Conservation (phyloP, 1,140 invertebrate genomes). For the Brachionus rotundiformis region DNA sequence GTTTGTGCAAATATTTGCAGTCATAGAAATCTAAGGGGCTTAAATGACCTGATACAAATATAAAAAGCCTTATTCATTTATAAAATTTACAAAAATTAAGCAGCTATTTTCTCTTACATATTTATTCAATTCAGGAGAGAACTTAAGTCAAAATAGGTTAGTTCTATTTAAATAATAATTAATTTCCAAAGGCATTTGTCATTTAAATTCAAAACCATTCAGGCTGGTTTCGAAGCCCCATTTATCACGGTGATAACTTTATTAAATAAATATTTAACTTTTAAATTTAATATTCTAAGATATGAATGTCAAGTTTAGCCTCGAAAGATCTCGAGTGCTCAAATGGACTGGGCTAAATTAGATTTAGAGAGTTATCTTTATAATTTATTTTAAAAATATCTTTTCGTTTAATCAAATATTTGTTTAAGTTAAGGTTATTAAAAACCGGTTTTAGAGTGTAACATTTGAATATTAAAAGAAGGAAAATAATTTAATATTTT, state of each 20-base stretch:
- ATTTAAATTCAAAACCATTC: neutral
- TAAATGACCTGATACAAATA: slow-evolving; percentile 2
- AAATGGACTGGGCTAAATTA: neutral
- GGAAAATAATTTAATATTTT: neutral
- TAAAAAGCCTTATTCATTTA: neutral
- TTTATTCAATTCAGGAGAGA: slow-evolving; percentile 6
- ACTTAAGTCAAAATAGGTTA: slow-evolving; percentile 6
- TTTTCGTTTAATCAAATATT: neutral
- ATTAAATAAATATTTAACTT: neutral
- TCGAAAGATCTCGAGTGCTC: neutral
- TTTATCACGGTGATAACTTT: neutral
- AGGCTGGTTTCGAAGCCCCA: neutral
- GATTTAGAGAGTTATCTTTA: neutral
- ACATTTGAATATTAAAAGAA: neutral
- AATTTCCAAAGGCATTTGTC: neutral
- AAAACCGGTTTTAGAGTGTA: neutral
- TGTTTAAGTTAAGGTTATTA: neutral
- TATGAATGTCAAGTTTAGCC: neutral
- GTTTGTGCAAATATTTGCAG: slow-evolving; percentile 4
- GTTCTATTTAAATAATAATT: neutral
- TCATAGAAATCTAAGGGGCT: neutral
- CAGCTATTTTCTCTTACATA: neutral
- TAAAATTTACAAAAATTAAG: too few relatives aligned
- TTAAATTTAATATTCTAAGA: neutral
- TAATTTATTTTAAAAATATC: neutral